A percentile compares a stretch with the other conserved stretches of the same genome.
Evolutionary conservation across 2,113 vertebrate genomes (phyloP).

Genomic region (Lates calcarifer): DNA sequence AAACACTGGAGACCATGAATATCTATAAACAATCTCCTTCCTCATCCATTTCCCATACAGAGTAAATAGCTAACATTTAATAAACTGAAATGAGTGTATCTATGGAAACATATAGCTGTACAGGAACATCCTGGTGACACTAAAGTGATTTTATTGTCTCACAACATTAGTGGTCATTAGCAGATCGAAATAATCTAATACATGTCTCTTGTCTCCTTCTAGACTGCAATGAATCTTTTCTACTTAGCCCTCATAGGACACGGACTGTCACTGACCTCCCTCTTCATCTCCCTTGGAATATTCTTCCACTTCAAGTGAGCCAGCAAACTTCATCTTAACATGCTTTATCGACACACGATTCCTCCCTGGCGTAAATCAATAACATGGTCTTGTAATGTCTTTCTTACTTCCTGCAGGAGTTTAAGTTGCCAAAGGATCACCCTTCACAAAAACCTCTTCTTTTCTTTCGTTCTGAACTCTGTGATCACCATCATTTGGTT

Average conservation of each 20-base stretch:
- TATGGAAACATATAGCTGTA: not conserved
- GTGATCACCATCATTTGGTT: slow-evolving; percentile 94
- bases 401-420: slow-evolving; percentile 86
- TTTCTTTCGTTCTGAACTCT: slow-evolving; percentile 97
- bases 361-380: not conserved
- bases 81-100: not conserved
- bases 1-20: not conserved
- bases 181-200: slow-evolving; percentile 34
- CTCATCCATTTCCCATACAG: not conserved
- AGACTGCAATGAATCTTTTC: slow-evolving; percentile 96
- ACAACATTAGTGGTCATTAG: not conserved
- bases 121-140: not conserved
- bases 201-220: slow-evolving; percentile 64
- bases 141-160: not conserved
- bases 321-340: not conserved
- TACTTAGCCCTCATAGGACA: slow-evolving; percentile 98
- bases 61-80: not conserved
- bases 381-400: not conserved
- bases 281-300: slow-evolving; percentile 94
- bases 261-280: slow-evolving; percentile 92
- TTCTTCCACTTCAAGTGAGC: slow-evolving; percentile 99
- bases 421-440: slow-evolving; percentile 99
- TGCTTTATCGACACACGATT: not conserved
- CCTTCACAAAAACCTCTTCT: slow-evolving; percentile 98
- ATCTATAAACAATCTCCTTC: not conserved